Evolutionary conservation across 2,888 invertebrate species (phyloP), one percentile per base, ranked within the genome.

Genomic region (Brenthis daphne): DNA sequence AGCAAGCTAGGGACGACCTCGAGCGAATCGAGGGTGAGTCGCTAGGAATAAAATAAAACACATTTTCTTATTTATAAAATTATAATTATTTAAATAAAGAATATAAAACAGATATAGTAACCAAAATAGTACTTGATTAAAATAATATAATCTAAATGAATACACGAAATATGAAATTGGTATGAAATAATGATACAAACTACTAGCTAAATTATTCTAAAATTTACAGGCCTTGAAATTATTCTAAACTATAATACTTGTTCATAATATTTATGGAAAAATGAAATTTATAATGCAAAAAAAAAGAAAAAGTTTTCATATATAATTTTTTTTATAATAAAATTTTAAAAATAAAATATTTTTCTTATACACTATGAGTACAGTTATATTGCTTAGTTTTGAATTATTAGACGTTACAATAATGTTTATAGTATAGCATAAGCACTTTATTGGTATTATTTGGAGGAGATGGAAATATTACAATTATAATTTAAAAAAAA

Each of bases 21-120:
- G 16, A 16, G 16, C 16, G 16, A 16, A 16, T 16, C 16, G 16
- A 16, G 16, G 16, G 16, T 16, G 16, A 16, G 16, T 16, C 16
- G 16, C 16, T 16, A 16, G 16, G 16, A 20, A 37, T 53, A 53
- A 71, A 79, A 74, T 75, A 73, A 81, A 79, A 79, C 72, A 69
- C 67, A 70, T 29, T 3, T 11, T 65, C 77, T 79, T 85, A 84
- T 82, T 83, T 84, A 85, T 83, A 86, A 85, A 87, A 84, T 83
- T 89, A 87, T 88, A 88, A 88, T 88, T 78, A 78, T 77, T 86
- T 81, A 87, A 85, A 85, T 85, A 89, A 88, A 83, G 83, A 82
- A 84, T 85, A 79, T 77, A 79, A 78, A 85, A 85, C 82, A 80
- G 80, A 84, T 81, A 84, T 82, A 84, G 75, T 84, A 76, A 85